Conservation (phyloP, 2,888 invertebrate species). For the Matsumyia berberina region DNA sequence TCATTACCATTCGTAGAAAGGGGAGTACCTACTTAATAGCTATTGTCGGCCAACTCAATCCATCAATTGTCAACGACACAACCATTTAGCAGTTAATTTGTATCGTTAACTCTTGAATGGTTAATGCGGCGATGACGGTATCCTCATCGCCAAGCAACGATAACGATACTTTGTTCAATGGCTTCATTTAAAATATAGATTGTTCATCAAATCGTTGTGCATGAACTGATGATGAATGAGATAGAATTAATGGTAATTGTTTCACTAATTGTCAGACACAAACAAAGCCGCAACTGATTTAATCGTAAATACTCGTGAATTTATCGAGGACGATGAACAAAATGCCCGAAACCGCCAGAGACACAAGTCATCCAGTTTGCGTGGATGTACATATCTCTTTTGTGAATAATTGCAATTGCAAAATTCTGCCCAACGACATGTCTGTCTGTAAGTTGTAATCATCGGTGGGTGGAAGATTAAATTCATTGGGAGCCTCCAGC, state of each 20-base stretch:
- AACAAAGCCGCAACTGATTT: conserved; percentile 13
- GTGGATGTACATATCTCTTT: not conserved
- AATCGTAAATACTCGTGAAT: conserved; percentile 9
- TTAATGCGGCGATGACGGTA: no score
- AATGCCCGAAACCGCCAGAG: not conserved
- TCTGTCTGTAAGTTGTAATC: not conserved
- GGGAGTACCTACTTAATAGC: no score
- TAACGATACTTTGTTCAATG: no score
- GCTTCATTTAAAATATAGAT: not conserved
- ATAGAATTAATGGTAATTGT: conserved; percentile 1
- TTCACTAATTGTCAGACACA: conserved; percentile 3
- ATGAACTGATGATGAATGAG: not conserved
- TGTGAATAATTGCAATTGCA: not conserved
- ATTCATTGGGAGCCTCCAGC: not conserved
- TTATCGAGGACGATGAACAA: not conserved
- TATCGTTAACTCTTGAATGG: no score
- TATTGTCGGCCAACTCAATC: no score
- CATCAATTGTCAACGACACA: not conserved
- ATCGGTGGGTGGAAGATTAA: not conserved
- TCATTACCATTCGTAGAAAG: no score
- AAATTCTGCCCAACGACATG: not conserved
- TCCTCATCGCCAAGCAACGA: no score
- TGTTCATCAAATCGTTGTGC: not conserved
- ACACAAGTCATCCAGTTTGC: conserved; percentile 1
- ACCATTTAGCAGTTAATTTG: not conserved